Conservation (phyloP, 64 coral and sea anemone species). For the Hydrozoanthus tunicans region DNA sequence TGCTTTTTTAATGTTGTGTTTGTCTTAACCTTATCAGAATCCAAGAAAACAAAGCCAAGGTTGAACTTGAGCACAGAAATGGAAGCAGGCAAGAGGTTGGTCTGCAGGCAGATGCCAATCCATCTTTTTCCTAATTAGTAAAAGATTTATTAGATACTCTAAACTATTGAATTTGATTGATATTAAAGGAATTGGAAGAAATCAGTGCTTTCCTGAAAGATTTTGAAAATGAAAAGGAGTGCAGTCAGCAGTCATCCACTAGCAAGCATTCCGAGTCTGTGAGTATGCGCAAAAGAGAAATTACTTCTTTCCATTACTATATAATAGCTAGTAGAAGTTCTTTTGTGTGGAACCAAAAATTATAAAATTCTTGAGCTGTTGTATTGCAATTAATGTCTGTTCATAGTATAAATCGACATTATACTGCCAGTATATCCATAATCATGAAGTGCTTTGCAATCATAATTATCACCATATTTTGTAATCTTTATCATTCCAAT, state of each 20-base stretch:
- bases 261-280: neutral
- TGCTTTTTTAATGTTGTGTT: neutral
- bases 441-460: neutral
- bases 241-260: neutral
- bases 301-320: too few relatives aligned
- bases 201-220: neutral
- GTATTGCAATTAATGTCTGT: too few relatives aligned
- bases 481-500: neutral
- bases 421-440: neutral
- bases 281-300: neutral
- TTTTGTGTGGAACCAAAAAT: too few relatives aligned
- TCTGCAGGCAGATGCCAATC: too few relatives aligned
- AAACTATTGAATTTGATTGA: neutral
- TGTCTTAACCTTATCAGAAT: neutral
- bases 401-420: too few relatives aligned
- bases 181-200: neutral
- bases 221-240: neutral
- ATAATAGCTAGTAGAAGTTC: too few relatives aligned
- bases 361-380: too few relatives aligned
- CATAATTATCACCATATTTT: neutral
- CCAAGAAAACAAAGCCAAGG: neutral
- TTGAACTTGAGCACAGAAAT: neutral
- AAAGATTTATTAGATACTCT: too few relatives aligned
- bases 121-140: too few relatives aligned
- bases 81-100: neutral